These are phyloP conservation scores for Pantelozetes paolii DNA, from an alignment of 2,888 invertebrate species.

Conservation along the genomic window DNA sequence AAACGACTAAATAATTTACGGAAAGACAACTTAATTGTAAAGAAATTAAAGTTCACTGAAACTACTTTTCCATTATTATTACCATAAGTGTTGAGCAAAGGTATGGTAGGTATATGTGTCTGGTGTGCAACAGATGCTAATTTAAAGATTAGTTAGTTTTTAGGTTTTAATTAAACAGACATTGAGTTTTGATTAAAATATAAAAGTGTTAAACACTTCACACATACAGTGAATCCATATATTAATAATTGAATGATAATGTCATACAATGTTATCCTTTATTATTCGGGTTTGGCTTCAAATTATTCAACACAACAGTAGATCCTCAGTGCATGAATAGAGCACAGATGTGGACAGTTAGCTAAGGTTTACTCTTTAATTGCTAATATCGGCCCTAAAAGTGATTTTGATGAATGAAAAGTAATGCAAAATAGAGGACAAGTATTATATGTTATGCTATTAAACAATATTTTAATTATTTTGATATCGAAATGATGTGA, in stretches of 20 bases:
- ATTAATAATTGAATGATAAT: constrained; percentile 21
- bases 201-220: not conserved
- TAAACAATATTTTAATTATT: constrained; percentile 22
- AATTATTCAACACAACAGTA: not conserved
- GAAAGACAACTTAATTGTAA: not conserved
- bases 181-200: constrained; percentile 18
- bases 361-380: not conserved
- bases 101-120: not conserved
- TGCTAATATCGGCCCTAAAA: constrained; percentile 17
- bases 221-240: not conserved
- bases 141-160: constrained; percentile 9
- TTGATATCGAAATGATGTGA: not conserved
- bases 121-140: constrained; percentile 26
- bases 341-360: constrained; percentile 15
- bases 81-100: not conserved
- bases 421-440: not conserved
- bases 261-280: not conserved
- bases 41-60: too few relatives aligned
- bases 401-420: constrained; percentile 24
- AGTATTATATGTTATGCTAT: not conserved
- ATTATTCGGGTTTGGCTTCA: not conserved
- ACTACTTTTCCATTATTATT: too few relatives aligned
- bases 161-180: constrained; percentile 26
- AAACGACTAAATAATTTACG: not conserved
- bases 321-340: not conserved